These are phyloP conservation scores for Pollimyrus isidori DNA, from an alignment of 2,113 vertebrate species.

Conservation along the genomic window DNA sequence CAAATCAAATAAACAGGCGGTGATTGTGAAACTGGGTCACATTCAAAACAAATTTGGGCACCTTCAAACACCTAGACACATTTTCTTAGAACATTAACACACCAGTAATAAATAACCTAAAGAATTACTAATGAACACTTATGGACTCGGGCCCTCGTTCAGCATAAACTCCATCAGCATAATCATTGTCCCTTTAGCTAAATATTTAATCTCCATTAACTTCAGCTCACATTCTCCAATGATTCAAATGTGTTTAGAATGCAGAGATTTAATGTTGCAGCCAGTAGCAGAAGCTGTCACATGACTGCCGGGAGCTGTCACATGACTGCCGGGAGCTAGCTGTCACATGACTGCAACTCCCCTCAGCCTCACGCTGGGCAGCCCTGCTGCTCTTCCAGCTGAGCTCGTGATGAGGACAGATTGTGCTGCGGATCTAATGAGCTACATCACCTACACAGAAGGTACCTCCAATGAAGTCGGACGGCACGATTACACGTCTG, in stretches of 20 bases:
- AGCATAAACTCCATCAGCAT: background rate
- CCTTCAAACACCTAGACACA: background rate
- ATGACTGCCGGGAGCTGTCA: background rate
- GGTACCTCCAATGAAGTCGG: background rate
- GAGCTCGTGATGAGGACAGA: background rate
- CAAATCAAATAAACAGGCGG: background rate
- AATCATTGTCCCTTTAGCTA: background rate
- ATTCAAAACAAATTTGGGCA: background rate
- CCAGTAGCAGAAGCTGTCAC: too few relatives aligned
- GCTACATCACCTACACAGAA: background rate
- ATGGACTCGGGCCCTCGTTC: background rate
- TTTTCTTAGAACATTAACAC: background rate
- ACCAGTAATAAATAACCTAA: background rate
- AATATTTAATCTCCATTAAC: constrained; percentile 9
- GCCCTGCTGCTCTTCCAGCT: background rate
- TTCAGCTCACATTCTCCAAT: background rate
- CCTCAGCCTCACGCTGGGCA: background rate
- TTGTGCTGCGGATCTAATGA: background rate
- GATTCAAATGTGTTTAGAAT: background rate
- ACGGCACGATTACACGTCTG: background rate
- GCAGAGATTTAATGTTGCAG: background rate
- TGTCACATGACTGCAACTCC: background rate
- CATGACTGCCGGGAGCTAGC: background rate
- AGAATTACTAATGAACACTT: background rate
- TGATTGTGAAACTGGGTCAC: background rate